Evolutionary conservation across 2,797 vertebrate species (phyloP), one percentile per base, ranked within the genome.

Genomic region (Taeniopygia guttata): DNA sequence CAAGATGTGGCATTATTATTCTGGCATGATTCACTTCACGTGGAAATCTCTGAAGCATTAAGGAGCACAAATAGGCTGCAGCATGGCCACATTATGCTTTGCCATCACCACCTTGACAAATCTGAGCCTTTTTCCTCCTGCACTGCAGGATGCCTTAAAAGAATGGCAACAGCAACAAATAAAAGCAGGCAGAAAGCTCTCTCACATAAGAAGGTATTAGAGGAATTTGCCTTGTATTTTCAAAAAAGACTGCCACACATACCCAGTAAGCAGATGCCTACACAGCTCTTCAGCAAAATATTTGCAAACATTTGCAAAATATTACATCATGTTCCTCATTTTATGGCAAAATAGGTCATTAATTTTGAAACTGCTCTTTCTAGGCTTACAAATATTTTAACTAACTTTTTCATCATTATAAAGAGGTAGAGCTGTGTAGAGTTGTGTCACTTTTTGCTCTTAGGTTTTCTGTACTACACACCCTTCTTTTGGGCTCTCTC

Each of bases 1-100:
- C 89, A 96, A 93, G 91, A 84, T n/a, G 59, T 68, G 69, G 80
- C 63, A 60, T 93, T 96, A 96, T 97, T 97, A 95, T 89, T 96
- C 92, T 64, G 62, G 73, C 25, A 27, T 91, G 85, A 87, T 93
- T 87, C 87, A 45, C 52, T 87, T 94, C 8, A 18, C 78, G 60
- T n/a, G 84, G 51, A 49, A 68, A 49, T 45, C 78, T 93, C 38
- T 16, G 6, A 94, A 96, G 68, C 92, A 78, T 66, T 91, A 73
- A 80, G 80, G 82, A 90, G 59, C 10, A 7, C 73, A 92, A 90
- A 95, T 12, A 89, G 74, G 78, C 81, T 92, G 94, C 88, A 76
- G 82, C 25, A 69, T 8, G 8, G 52, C 48, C 89, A 56, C 2
- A 0, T 72, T 40, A 58, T 58, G n/a, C 45, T 89, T 89, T 92